Percentiles rank a stretch among this genome's conserved stretches.
Conservation (phyloP, 2,888 invertebrate genomes). For the Neoscelio sp. region DNA sequence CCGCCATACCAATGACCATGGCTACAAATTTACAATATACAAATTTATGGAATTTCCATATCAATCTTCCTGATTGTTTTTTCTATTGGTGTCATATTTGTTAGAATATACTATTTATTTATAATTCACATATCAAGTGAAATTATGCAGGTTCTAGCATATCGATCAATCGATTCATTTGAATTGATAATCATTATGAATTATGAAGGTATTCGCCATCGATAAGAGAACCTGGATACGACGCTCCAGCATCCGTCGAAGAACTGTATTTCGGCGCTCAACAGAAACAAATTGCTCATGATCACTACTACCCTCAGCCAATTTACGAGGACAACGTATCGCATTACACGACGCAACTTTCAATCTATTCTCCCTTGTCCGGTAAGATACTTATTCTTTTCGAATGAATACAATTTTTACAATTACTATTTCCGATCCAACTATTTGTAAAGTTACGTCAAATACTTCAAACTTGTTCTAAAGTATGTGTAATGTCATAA, state of each 20-base stretch:
- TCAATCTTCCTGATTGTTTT: too few relatives aligned
- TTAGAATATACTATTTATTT: too few relatives aligned
- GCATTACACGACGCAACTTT: slow-evolving; percentile 76
- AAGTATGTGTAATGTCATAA: too few relatives aligned
- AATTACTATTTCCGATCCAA: not conserved
- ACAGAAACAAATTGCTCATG: slow-evolving; percentile 71
- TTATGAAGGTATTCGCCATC: slow-evolving; percentile 71
- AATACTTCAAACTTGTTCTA: too few relatives aligned
- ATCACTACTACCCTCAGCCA: slow-evolving; percentile 77
- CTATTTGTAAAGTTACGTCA: too few relatives aligned
- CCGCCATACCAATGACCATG: too few relatives aligned
- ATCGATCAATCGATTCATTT: slow-evolving; percentile 13
- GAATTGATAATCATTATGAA: slow-evolving; percentile 26
- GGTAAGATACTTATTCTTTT: slow-evolving; percentile 71
- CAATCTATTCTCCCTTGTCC: slow-evolving; percentile 78
- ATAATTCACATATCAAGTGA: too few relatives aligned
- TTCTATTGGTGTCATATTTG: too few relatives aligned
- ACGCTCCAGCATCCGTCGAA: slow-evolving; percentile 78
- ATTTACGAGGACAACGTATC: slow-evolving; percentile 79
- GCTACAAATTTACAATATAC: too few relatives aligned
- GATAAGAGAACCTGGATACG: slow-evolving; percentile 78
- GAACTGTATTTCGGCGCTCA: slow-evolving; percentile 78
- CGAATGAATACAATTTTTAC: not conserved
- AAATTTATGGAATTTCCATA: too few relatives aligned
- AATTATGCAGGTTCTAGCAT: not conserved